A percentile compares a stretch with the other conserved stretches of the same genome.
Evolutionary conservation across 2,113 vertebrate species (phyloP).

Genomic region (Neoarius graeffei): DNA sequence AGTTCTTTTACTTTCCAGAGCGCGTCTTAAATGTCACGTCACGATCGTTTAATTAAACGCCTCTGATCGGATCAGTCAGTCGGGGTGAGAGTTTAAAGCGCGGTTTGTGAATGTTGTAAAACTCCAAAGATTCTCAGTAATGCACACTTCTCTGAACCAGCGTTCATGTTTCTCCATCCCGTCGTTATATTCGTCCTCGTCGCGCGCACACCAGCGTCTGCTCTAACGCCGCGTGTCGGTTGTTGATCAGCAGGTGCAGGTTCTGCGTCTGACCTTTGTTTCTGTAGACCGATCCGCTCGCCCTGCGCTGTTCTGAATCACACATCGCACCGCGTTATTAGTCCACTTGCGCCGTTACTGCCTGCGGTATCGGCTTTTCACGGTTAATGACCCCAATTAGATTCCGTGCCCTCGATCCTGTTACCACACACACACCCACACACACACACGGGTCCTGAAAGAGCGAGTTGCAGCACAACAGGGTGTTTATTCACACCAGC

Average conservation of each 20-base stretch:
- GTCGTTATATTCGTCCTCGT: no score
- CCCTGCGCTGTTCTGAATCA: not conserved
- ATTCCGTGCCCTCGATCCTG: not conserved
- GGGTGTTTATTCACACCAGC: not conserved
- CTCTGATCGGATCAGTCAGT: not conserved
- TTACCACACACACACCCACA: not conserved
- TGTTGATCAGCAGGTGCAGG: constrained; percentile 1
- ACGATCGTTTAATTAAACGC: not conserved
- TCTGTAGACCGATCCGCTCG: not conserved
- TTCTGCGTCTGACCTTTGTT: not conserved
- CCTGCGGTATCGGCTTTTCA: not conserved
- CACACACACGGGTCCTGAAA: not conserved
- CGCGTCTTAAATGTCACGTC: not conserved
- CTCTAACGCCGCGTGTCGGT: not conserved
- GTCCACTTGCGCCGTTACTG: not conserved
- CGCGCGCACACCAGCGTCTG: not conserved
- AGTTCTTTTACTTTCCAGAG: not conserved
- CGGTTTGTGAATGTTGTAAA: not conserved
- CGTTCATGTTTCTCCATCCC: no score
- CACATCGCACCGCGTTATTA: not conserved
- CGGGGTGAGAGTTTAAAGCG: not conserved
- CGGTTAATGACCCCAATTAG: constrained; percentile 11
- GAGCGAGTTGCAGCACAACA: not conserved
- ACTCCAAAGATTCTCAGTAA: not conserved
- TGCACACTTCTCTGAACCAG: not conserved